Base-by-base conservation (phyloP, 2,797 vertebrate genomes). In the Myripristis jacobus region DNA sequence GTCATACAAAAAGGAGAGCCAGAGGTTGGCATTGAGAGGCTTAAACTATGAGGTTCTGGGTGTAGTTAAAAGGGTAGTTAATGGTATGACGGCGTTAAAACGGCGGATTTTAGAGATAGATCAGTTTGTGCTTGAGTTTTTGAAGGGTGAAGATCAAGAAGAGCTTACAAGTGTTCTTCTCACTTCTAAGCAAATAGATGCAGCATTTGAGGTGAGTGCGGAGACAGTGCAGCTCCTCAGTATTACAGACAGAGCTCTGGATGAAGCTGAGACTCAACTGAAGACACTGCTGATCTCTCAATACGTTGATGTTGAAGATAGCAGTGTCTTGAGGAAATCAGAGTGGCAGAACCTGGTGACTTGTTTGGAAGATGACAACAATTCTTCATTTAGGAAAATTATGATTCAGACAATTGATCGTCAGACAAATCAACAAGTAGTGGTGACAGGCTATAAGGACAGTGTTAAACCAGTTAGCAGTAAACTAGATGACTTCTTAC, bases 111-210 rank as follows among this genome's bases (percentile, higher is more conserved):
- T 95, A 62, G 59, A 78, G 2, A 0, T 93, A 1, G 66, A 94
- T 36, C 43, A 58, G 0, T 70, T 84, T 56, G 12, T 96, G 66
- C 78, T 94, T 7, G 66, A 82, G 2, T 94, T 96, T 82, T 74
- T 98, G 31, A 88, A 43, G 31, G 10, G 2, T 13, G 86, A 85
- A 15, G 66, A 95, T 55, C 77, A 70, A 43, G 84, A 92, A 53
- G 84, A 92, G 62, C 79, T 93, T 1, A 95, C 91, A 10, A 54
- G 80, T 7, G 29, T 2, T 21, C 72, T 98, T 27, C 95, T 98
- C 31, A 74, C 61, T 77, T 83, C 72, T 9, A 68, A 92, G 62
- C 85, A 86, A 3, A 94, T 95, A 27, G 85, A 91, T 69, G 92
- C 93, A 6, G 81, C 89, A 6, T 92, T 94, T 74, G 91, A 95